Evolutionary conservation across 2,888 invertebrate species (phyloP).

Genomic region (Drosophila algonquin): DNA sequence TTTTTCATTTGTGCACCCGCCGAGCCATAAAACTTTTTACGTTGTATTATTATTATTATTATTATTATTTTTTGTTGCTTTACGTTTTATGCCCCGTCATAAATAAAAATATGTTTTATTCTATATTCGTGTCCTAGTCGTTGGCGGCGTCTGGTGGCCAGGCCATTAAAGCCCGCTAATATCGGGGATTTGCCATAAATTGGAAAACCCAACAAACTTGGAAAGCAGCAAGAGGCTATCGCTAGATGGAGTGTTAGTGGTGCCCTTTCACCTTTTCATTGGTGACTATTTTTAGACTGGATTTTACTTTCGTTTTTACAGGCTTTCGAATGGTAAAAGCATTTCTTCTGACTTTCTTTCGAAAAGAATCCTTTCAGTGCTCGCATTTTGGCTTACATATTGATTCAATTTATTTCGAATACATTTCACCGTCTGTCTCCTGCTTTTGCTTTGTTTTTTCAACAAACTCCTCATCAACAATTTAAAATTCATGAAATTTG

Average conservation of each 20-base stretch:
- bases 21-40: slow-evolving; percentile 74
- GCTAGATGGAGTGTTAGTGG: too few relatives aligned
- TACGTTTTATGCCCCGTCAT: slow-evolving; percentile 33
- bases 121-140: slow-evolving; percentile 52
- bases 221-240: background rate
- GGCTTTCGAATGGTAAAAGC: too few relatives aligned
- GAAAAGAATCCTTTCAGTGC: too few relatives aligned
- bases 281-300: too few relatives aligned
- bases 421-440: too few relatives aligned
- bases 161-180: slow-evolving; percentile 66
- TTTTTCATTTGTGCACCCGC: slow-evolving; percentile 71
- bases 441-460: too few relatives aligned
- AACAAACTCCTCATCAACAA: background rate
- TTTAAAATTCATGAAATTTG: background rate
- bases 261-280: background rate
- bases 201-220: background rate
- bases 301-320: too few relatives aligned
- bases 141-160: background rate
- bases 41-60: slow-evolving; percentile 73
- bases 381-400: too few relatives aligned
- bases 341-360: too few relatives aligned
- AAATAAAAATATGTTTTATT: slow-evolving; percentile 64
- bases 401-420: too few relatives aligned
- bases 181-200: slow-evolving; percentile 39
- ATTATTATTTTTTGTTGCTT: slow-evolving; percentile 59